Base-by-base conservation (phyloP, 2,888 invertebrate genomes). In the Amblyjoppa fuscipennis region DNA sequence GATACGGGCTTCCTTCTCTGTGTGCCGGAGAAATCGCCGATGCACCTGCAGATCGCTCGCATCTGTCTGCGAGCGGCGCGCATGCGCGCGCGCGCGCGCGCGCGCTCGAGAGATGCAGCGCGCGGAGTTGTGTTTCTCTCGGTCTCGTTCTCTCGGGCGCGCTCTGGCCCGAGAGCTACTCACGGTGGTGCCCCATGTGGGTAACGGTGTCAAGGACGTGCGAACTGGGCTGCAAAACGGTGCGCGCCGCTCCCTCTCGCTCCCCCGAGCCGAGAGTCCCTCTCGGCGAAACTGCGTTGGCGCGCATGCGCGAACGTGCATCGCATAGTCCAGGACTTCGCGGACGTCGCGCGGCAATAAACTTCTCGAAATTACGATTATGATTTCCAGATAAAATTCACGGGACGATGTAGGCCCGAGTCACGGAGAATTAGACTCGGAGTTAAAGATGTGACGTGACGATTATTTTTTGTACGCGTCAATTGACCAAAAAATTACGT, bases 141-240 rank as follows among this genome's bases (percentile, higher is more conserved):
- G 45, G 45, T 49, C 68, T 75, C 74, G 28, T 34, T 70, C 70
- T 64, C 66, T 51, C 66, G 28, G 51, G 41, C 66, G 25, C 68
- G 45, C 61, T 31, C 13, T 53, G 49, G 53, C 69, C 69, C 51
- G 49, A 51, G 59, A n/a, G 68, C 61, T 81, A 64, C 86, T 87
- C 87, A 85, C 87, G 81, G 79, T 87, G 90, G 90, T 91, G 90
- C 91, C 91, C 92, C 92, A 94, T 94, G 93, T 93, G 92, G 93
- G 93, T 93, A 94, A 94, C 90, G 92, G 92, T 94, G 94, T 94
- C 94, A 94, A 94, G 94, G 94, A 92, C 94, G 92, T 93, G 94
- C 93, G 94, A 94, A 93, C 93, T 93, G 91, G 93, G 92, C 92
- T 92, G 91, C 92, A 91, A 92, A 91, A 91, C 91, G 91, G 87